Percentiles rank a stretch among this genome's conserved stretches.
Evolutionary conservation across 64 coral and sea anemone genomes (phyloP).

Genomic region (Stylophora pistillata): DNA sequence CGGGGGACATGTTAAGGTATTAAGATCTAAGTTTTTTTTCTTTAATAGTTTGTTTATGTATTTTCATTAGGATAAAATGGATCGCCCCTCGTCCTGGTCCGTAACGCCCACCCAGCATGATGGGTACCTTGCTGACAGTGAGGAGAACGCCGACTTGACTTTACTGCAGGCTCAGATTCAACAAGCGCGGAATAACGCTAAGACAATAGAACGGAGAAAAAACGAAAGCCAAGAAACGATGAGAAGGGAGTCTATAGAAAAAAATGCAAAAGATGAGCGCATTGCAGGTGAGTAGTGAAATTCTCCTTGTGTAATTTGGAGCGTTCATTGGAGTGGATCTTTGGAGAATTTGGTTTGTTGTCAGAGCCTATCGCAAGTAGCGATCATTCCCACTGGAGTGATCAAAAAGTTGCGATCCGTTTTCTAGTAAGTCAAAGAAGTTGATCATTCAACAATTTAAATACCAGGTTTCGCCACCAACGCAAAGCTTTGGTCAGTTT

Average conservation of each 20-base stretch:
- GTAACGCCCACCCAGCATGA: constrained; percentile 5
- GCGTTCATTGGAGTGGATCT: no score
- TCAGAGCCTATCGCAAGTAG: no score
- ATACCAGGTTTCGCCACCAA: no score
- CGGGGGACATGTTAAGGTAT: no score
- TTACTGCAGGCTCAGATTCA: constrained; percentile 53
- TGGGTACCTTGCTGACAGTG: constrained; percentile 55
- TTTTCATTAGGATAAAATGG: not conserved
- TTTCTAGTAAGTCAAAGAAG: no score
- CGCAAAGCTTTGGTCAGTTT: no score
- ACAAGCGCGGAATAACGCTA: constrained; percentile 1
- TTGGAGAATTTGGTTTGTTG: no score
- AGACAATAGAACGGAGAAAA: constrained; percentile 1
- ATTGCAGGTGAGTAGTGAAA: not conserved
- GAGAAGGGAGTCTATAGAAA: not conserved
- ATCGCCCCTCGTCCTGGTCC: not conserved
- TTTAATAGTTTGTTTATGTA: not conserved
- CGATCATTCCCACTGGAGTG: no score
- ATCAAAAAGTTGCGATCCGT: no score
- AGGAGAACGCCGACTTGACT: constrained; percentile 52
- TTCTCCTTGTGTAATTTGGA: no score
- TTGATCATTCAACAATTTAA: no score
- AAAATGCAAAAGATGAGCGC: not conserved
- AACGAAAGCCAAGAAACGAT: not conserved
- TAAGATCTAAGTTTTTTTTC: no score